A percentile compares a stretch with the other conserved stretches of the same genome.
phyloP scores from a whole-genome alignment of 2,113 vertebrate genomes.

The Paracanthobrama guichenoti region DNA sequence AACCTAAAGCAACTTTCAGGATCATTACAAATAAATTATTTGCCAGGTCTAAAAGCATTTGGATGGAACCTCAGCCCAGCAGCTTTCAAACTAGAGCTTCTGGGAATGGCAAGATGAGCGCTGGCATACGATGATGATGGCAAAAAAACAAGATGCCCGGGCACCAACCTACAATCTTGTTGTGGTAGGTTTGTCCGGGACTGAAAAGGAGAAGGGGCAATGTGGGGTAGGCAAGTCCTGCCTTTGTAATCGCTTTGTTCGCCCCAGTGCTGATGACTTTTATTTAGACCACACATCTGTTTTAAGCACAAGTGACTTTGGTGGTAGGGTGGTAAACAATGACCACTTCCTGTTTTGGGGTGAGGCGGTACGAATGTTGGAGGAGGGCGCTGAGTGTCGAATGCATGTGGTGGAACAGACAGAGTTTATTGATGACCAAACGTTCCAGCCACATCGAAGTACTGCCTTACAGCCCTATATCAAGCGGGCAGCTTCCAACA shows the following conservation, averaged over 20 bases:
- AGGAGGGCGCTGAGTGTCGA: conserved; percentile 88
- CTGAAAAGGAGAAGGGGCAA: conserved; percentile 97
- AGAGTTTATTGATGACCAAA: conserved; percentile 97
- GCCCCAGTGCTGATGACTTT: conserved; percentile 93
- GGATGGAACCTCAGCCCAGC: conserved; percentile 71
- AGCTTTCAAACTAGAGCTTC: conserved; percentile 67
- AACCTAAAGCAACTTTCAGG: not conserved
- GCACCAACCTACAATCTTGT: conserved; percentile 92
- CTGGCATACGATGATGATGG: conserved; percentile 89
- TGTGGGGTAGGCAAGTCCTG: conserved; percentile 96
- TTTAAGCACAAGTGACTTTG: conserved; percentile 98
- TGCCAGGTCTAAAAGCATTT: conserved; percentile 61
- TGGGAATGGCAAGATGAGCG: conserved; percentile 85
- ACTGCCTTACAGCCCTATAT: conserved; percentile 96
- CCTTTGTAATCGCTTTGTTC: conserved; percentile 94
- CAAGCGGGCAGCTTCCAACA: conserved; percentile 91
- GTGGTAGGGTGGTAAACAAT: conserved; percentile 96
- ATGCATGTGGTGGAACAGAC: conserved; percentile 98
- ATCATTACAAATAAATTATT: not conserved
- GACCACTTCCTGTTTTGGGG: conserved; percentile 99
- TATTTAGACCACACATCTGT: conserved; percentile 96
- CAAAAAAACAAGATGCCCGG: conserved; percentile 96
- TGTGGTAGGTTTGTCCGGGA: conserved; percentile 95
- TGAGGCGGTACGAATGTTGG: conserved; percentile 83
- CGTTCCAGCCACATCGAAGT: conserved; percentile 95